Percentiles rank a stretch among this genome's conserved stretches.
Evolutionary conservation across 2,888 invertebrate species (phyloP).

Genomic region (Dromius quadrimaculatus): DNA sequence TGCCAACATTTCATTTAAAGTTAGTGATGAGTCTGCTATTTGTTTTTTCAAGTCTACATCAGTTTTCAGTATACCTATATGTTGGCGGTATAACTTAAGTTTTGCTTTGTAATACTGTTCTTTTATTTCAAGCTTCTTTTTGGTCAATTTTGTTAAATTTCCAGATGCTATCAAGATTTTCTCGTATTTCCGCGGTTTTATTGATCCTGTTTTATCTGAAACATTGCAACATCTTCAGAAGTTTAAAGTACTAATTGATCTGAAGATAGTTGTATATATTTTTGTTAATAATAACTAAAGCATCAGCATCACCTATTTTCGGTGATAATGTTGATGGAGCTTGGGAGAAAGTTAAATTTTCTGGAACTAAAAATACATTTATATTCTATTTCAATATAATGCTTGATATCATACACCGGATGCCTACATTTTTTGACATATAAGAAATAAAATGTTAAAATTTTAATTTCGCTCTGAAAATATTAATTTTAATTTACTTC

Average conservation of each 20-base stretch:
- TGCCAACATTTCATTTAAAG: too few species aligned
- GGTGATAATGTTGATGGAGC: background rate
- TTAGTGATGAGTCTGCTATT: too few species aligned
- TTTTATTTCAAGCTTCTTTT: background rate
- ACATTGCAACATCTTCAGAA: too few species aligned
- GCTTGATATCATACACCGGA: too few species aligned
- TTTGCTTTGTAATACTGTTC: too few species aligned
- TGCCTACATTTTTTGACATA: too few species aligned
- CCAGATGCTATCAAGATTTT: background rate
- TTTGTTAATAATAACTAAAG: background rate
- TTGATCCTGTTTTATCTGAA: background rate
- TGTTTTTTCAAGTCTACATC: too few species aligned
- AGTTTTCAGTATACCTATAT: too few species aligned
- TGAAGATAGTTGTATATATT: background rate
- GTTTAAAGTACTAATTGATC: background rate
- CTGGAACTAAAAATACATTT: background rate
- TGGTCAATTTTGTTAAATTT: background rate
- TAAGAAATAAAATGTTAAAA: too few species aligned
- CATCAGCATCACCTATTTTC: background rate
- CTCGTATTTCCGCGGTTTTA: background rate
- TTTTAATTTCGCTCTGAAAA: too few species aligned
- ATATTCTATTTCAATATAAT: too few species aligned
- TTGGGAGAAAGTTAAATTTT: background rate
- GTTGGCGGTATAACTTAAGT: too few species aligned
- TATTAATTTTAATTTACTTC: background rate